Evolutionary conservation across 2,888 invertebrate genomes (phyloP), one percentile per base, ranked within the genome.

Genomic region (Epinotia ramella): DNA sequence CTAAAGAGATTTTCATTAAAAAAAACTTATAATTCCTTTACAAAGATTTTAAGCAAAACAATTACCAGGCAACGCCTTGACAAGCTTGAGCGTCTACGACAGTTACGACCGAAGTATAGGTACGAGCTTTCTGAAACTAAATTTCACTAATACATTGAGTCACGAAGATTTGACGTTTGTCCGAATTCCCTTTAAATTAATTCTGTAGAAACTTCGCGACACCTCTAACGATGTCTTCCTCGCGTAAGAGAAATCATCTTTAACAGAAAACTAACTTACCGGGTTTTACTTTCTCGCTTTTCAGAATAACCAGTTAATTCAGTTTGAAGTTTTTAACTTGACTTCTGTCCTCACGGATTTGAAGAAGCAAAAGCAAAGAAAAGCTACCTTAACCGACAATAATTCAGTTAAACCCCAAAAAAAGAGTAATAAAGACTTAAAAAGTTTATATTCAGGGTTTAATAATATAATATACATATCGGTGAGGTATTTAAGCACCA

Each of bases 181-280:
- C 78, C 78, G 77, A 81, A 84, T 83, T 84, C 78, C 77, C 77
- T 78, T 73, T 78, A 77, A 79, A 86, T 84, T 81, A 84, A 87
- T 87, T 86, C 84, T 78, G 77, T 79, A 78, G 78, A 83, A 89
- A 89, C 84, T 89, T 86, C 72, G 81, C 81, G 86, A 88, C 86
- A 87, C 83, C 84, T 87, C 82, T 86, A 88, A 90, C 86, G 86
- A 89, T 84, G 86, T 87, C 87, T 84, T 87, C 85, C 81, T 82
- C 82, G 79, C 81, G 85, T 81, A 83, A 82, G 84, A 87, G 81
- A n/a, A n/a, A 87, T 87, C 79, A 81, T 84, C 83, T 81, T 83
- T 79, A 78, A 79, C 81, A 79, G 80, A 81, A 85, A 86, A 84
- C 86, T 86, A 86, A 87, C 83, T 85, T 84, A 73, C 74, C 81